These are phyloP conservation scores for Trichopoda pennipes DNA, from an alignment of 2,888 invertebrate species.

Conservation along the genomic window DNA sequence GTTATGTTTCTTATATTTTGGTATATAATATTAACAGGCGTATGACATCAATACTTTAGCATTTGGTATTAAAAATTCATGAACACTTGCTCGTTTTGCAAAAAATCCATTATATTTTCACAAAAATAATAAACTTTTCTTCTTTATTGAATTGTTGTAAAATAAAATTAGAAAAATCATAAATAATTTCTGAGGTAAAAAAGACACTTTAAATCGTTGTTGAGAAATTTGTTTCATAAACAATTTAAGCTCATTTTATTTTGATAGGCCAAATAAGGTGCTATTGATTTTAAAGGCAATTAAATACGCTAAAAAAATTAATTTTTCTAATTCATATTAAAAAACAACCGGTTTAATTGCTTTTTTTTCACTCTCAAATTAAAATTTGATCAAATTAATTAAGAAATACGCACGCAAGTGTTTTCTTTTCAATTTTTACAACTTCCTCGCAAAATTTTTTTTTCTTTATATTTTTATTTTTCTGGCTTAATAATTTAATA, in stretches of 20 bases:
- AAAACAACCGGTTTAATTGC: constrained; percentile 31
- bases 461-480: constrained; percentile 15
- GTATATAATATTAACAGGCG: constrained; percentile 51
- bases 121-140: not conserved
- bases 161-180: not conserved
- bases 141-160: not conserved
- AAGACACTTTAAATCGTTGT: constrained; percentile 66
- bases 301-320: constrained; percentile 3
- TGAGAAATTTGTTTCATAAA: not conserved
- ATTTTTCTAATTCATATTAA: not conserved
- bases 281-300: constrained; percentile 40
- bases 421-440: not conserved
- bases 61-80: constrained; percentile 66
- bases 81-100: constrained; percentile 50
- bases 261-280: constrained; percentile 4
- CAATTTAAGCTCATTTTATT: constrained; percentile 44
- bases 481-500: constrained; percentile 24
- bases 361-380: constrained; percentile 15
- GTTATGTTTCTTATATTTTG: constrained; percentile 61
- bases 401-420: constrained; percentile 39
- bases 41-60: constrained; percentile 67
- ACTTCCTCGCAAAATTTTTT: constrained; percentile 17
- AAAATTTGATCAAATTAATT: not conserved
- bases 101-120: constrained; percentile 1
- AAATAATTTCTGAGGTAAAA: not conserved